Evolutionary conservation across 2,113 vertebrate species (phyloP).

Genomic region (Rhinopithecus roxellana): DNA sequence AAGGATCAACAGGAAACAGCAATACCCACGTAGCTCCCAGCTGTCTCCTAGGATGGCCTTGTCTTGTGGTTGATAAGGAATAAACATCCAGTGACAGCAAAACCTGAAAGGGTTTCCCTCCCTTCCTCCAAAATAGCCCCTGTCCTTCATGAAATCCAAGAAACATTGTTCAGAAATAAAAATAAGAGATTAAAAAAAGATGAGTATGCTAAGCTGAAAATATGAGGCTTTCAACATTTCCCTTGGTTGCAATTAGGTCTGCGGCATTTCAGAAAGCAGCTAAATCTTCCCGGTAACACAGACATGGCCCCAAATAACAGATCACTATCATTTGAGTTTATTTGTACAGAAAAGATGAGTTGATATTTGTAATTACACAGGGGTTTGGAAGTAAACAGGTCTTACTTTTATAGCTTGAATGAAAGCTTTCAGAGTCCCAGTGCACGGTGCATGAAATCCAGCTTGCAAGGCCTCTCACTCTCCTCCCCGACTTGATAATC

Average conservation of each 20-base stretch:
- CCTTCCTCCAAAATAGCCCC: conserved; percentile 33
- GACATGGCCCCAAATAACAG: not conserved
- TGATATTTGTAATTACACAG: not conserved
- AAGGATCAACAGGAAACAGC: not conserved
- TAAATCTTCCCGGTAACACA: not conserved
- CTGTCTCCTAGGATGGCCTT: not conserved
- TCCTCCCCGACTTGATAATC: not conserved
- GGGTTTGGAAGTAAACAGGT: not conserved
- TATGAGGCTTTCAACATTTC: not conserved
- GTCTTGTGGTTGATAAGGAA: conserved; percentile 55
- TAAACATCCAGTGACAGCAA: conserved; percentile 2
- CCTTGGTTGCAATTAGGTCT: not conserved
- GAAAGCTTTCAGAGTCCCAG: not conserved
- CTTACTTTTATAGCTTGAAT: not conserved
- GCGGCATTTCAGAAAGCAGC: not conserved
- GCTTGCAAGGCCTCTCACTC: not conserved
- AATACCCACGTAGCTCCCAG: not conserved
- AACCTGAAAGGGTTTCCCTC: not conserved
- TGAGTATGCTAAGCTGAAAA: not conserved
- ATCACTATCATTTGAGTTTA: not conserved
- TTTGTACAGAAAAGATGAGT: not conserved
- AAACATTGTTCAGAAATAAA: not conserved
- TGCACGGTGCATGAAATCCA: fast-evolving
- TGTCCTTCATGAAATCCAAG: not conserved
- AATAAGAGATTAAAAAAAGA: not conserved